These are phyloP conservation scores for Bombus breviceps DNA, from an alignment of 1,140 invertebrate species.

Conservation along the genomic window DNA sequence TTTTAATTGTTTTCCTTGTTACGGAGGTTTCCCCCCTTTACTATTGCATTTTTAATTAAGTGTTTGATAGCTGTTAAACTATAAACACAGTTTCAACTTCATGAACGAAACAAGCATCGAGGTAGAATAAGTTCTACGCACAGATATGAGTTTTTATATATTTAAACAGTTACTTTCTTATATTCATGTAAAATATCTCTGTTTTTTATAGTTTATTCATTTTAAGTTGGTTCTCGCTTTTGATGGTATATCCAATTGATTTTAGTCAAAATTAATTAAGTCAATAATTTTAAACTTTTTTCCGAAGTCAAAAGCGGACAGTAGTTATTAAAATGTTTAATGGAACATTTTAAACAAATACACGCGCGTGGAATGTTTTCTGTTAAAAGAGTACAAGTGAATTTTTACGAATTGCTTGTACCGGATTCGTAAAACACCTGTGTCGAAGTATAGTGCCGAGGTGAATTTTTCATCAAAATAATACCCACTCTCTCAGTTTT, in stretches of 20 bases:
- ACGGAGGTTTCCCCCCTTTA: not conserved
- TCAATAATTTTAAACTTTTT: too few relatives aligned
- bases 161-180: not conserved
- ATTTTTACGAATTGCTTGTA: slow-evolving; percentile 10
- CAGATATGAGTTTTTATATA: not conserved
- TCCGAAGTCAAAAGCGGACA: not conserved
- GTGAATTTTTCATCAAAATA: not conserved
- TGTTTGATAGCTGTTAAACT: not conserved
- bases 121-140: not conserved
- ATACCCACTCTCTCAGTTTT: too few relatives aligned
- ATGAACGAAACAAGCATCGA: not conserved
- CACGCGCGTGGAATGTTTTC: not conserved
- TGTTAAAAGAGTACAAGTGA: not conserved
- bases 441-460: not conserved
- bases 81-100: not conserved
- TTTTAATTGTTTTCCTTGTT: not conserved
- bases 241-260: not conserved
- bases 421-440: not conserved
- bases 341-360: not conserved
- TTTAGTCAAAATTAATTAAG: not conserved
- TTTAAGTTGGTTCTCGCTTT: not conserved
- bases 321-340: not conserved
- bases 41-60: not conserved
- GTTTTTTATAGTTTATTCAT: not conserved
- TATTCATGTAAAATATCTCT: not conserved